Conservation (phyloP, 2,888 invertebrate species). For the Acrobasis consociella region DNA sequence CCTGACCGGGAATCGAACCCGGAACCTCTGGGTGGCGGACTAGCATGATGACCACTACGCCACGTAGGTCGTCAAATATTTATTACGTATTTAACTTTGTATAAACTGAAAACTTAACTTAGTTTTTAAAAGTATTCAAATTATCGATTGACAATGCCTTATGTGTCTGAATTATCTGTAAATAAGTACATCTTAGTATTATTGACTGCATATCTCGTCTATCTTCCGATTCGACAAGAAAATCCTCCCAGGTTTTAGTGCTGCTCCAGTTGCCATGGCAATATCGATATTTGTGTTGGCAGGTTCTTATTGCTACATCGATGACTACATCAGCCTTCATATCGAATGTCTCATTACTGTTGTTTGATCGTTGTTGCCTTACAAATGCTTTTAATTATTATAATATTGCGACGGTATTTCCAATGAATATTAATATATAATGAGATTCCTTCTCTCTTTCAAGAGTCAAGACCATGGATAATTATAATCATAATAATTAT, state of each 20-base stretch:
- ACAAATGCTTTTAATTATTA: slow-evolving; percentile 8
- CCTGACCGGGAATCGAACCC: no score
- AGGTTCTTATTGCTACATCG: no score
- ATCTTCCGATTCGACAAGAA: neutral
- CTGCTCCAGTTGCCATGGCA: neutral
- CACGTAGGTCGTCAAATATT: no score
- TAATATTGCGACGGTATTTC: neutral
- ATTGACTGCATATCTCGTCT: neutral
- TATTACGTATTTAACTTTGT: no score
- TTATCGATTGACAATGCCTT: no score
- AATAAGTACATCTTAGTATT: neutral
- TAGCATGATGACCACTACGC: no score
- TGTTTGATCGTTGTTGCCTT: neutral
- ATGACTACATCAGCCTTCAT: neutral
- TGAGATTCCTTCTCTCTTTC: no score
- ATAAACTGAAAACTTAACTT: no score
- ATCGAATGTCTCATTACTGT: slow-evolving; percentile 14
- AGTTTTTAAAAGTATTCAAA: no score
- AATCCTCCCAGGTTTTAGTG: neutral
- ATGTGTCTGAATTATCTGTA: neutral
- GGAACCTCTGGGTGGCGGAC: no score
- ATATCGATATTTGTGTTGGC: slow-evolving; percentile 1
- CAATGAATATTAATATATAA: neutral
- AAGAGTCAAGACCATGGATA: no score
- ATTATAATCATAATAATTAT: no score